Evolutionary conservation across 1,140 invertebrate species (phyloP).

Genomic region (Calliopsis andreniformis): DNA sequence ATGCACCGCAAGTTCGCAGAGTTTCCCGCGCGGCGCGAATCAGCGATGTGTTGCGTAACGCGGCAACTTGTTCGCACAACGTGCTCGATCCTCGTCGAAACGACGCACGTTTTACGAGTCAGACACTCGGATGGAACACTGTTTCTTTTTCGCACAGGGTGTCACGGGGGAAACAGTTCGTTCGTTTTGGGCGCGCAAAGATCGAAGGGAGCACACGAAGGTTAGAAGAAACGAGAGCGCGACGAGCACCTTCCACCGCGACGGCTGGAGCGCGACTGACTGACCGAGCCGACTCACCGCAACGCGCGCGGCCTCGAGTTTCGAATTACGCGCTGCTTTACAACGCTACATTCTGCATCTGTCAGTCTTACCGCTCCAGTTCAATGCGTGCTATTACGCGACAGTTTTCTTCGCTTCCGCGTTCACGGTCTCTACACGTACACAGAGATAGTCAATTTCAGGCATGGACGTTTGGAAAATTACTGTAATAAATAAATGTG

Average conservation of each 20-base stretch:
- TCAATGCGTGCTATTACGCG: conserved; percentile 15
- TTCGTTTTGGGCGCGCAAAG: neutral
- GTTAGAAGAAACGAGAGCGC: neutral
- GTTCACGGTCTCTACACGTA: neutral
- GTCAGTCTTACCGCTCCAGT: conserved; percentile 23
- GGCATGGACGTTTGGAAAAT: too few species aligned
- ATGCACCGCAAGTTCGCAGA: conserved; percentile 21
- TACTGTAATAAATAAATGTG: too few species aligned
- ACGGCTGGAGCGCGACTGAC: conserved; percentile 64
- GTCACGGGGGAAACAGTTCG: conserved; percentile 1
- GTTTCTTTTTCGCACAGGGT: neutral
- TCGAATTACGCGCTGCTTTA: conserved; percentile 46
- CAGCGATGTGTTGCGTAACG: conserved; percentile 41
- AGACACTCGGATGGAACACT: conserved; percentile 1
- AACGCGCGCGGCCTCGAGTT: conserved; percentile 20
- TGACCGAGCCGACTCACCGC: conserved; percentile 17
- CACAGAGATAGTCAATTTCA: neutral
- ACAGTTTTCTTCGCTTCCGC: neutral
- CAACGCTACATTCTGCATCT: conserved; percentile 14
- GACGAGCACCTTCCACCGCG: conserved; percentile 29
- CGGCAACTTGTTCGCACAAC: conserved; percentile 39
- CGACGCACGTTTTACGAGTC: neutral
- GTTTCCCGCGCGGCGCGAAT: conserved; percentile 31
- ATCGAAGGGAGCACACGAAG: neutral
- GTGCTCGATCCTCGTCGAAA: neutral